Conservation (phyloP, 1,140 invertebrate species). For the Drosophila rhopaloa region DNA sequence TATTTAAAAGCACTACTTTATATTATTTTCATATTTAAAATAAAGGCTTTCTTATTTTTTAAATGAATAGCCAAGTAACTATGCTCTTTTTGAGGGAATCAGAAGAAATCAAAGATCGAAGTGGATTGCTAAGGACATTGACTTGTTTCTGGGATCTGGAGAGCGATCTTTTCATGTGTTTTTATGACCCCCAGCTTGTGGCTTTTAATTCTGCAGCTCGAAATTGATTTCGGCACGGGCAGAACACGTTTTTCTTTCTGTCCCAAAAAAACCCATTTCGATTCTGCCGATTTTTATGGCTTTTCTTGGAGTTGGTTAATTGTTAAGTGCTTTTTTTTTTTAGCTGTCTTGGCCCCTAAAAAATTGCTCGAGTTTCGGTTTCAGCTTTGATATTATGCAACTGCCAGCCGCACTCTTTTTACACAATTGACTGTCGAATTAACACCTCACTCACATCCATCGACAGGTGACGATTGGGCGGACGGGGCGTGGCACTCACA, state of each 20-base stretch:
- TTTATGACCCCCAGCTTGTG: conserved; percentile 23
- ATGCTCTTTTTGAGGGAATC: conserved; percentile 6
- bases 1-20: too few relatives aligned
- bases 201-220: conserved; percentile 42
- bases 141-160: conserved; percentile 30
- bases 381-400: conserved; percentile 46
- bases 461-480: conserved; percentile 45
- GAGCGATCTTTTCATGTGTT: conserved; percentile 17
- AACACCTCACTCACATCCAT: conserved; percentile 76
- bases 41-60: too few relatives aligned
- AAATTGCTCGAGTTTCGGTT: conserved; percentile 52
- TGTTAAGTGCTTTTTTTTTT: not conserved
- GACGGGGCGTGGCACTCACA: conserved; percentile 58
- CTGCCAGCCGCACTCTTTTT: conserved; percentile 15
- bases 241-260: conserved; percentile 54
- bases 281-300: conserved; percentile 35
- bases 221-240: conserved; percentile 58
- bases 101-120: conserved; percentile 31
- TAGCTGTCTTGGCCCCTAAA: conserved; percentile 15
- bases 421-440: conserved; percentile 69
- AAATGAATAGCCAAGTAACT: not conserved
- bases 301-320: conserved; percentile 57
- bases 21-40: too few relatives aligned
- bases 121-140: conserved; percentile 68
- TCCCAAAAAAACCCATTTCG: conserved; percentile 17